A percentile compares a stretch with the other conserved stretches of the same genome.
Conservation (phyloP, 2,797 vertebrate genomes). For the Scleropages formosus region DNA sequence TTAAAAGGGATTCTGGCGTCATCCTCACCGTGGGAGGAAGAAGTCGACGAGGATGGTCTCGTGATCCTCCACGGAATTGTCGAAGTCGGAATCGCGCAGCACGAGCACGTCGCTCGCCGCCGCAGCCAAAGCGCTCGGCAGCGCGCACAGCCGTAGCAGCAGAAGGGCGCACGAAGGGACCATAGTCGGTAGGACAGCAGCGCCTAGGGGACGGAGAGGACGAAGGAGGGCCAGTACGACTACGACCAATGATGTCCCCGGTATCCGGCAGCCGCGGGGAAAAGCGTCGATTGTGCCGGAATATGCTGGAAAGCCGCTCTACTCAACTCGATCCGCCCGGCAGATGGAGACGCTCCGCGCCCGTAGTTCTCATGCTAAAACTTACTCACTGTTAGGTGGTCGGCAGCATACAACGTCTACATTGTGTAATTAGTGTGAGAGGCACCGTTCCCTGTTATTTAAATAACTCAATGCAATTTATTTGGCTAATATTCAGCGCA, state of each 20-base stretch:
- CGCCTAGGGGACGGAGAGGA: background rate
- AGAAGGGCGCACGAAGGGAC: no score
- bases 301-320: no score
- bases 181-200: background rate
- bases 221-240: background rate
- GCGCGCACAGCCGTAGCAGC: slow-evolving; percentile 15
- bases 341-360: no score
- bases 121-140: slow-evolving; percentile 18
- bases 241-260: no score
- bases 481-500: no score
- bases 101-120: slow-evolving; percentile 59
- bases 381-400: no score
- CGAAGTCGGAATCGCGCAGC: slow-evolving; percentile 69
- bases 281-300: background rate
- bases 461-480: no score
- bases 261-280: background rate
- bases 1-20: background rate
- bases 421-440: no score
- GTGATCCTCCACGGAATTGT: slow-evolving; percentile 65
- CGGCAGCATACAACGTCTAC: no score
- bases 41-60: slow-evolving; percentile 74
- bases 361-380: no score
- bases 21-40: slow-evolving; percentile 74
- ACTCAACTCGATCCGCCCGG: no score
- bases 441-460: no score